These are phyloP conservation scores for Paguma larvata DNA, from an alignment of 2,797 vertebrate genomes.

Conservation along the genomic window DNA sequence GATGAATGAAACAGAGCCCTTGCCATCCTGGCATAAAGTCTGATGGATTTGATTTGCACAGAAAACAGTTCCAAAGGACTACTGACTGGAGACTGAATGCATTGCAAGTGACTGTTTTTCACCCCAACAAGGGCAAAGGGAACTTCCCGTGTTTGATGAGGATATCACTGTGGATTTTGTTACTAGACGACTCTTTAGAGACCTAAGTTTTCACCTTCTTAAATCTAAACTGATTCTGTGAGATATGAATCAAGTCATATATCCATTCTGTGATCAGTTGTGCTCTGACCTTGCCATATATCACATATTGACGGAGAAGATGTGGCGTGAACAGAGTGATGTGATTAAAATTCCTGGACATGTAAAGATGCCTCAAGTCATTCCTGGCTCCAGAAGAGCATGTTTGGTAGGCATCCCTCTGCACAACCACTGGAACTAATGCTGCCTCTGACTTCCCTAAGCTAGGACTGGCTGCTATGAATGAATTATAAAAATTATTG, in stretches of 20 bases:
- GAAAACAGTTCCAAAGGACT: background rate
- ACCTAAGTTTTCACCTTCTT: background rate
- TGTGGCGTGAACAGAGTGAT: background rate
- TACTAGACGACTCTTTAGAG: background rate
- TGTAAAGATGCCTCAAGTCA: background rate
- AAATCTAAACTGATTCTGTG: conserved; percentile 26
- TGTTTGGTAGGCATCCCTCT: background rate
- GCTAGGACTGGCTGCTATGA: background rate
- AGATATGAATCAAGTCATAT: background rate
- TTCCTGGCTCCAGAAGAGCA: background rate
- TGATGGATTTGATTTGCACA: background rate
- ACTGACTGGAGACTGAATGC: background rate
- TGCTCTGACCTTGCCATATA: background rate
- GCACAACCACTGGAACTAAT: background rate
- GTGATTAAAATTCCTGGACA: background rate
- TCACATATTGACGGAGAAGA: background rate
- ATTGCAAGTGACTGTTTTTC: background rate
- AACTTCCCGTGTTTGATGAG: background rate
- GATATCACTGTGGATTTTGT: background rate
- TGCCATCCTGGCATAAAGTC: background rate
- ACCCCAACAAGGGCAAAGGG: background rate
- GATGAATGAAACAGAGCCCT: background rate
- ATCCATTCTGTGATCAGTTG: background rate
- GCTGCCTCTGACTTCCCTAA: background rate
- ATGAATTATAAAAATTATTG: conserved; percentile 9